phyloP scores from a whole-genome alignment of 2,797 vertebrate species.

The Urophycis tenuis region DNA sequence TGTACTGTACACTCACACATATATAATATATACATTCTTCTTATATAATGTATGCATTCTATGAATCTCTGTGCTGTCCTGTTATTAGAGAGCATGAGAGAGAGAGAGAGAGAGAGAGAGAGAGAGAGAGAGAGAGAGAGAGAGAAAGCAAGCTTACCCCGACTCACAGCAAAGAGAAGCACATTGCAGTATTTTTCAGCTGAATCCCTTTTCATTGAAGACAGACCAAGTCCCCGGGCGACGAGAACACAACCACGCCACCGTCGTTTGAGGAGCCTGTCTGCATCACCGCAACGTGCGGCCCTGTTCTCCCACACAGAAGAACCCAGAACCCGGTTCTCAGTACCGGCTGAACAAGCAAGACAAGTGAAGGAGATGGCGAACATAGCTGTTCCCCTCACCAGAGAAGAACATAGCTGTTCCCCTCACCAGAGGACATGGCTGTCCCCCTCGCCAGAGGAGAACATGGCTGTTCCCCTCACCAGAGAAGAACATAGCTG shows the following conservation, averaged over 20 bases:
- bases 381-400: neutral
- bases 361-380: neutral
- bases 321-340: neutral
- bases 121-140: too few relatives aligned
- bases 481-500: neutral
- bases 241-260: neutral
- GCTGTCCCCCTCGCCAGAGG: neutral
- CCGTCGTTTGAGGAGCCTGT: neutral
- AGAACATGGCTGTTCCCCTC: too few relatives aligned
- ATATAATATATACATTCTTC: slow-evolving; percentile 4
- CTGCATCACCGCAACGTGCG: neutral
- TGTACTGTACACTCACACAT: slow-evolving; percentile 24
- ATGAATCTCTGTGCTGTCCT: neutral
- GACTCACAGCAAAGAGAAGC: neutral
- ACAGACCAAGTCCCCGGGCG: neutral
- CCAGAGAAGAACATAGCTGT: too few relatives aligned
- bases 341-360: neutral
- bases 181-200: neutral
- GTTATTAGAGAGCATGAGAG: neutral
- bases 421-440: neutral
- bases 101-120: neutral
- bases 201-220: neutral
- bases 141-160: neutral
- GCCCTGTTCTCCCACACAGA: neutral
- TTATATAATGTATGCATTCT: neutral